A percentile compares a stretch with the other conserved stretches of the same genome.
Conservation (phyloP, 2,797 vertebrate species). For the Apodemus agrarius region DNA sequence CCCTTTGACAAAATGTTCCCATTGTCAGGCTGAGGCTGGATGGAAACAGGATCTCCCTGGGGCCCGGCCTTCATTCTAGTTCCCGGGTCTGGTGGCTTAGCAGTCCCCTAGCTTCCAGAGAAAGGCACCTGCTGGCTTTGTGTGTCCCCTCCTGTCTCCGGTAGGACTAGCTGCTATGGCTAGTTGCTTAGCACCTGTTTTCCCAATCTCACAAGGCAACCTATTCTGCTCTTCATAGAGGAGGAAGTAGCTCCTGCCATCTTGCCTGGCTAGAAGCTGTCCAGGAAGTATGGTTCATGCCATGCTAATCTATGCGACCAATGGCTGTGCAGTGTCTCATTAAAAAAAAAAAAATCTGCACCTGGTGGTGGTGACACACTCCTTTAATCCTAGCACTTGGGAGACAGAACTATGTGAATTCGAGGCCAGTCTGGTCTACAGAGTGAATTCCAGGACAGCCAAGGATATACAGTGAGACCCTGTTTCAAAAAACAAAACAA, state of each 20-base stretch:
- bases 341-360: background rate
- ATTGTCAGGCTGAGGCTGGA: background rate
- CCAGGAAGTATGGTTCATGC: background rate
- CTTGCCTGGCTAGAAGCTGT: background rate
- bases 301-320: background rate
- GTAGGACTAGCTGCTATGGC: background rate
- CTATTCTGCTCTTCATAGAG: background rate
- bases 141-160: background rate
- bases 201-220: accelerated
- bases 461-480: background rate
- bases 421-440: background rate
- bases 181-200: background rate
- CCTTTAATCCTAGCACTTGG: background rate
- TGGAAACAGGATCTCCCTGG: background rate
- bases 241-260: background rate
- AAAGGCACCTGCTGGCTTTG: background rate
- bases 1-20: background rate
- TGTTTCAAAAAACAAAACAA: background rate
- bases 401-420: background rate
- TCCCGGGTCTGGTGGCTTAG: background rate
- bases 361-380: background rate
- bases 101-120: background rate
- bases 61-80: background rate
- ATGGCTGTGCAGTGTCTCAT: background rate
- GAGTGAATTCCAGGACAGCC: background rate